These are phyloP conservation scores for Melanaphis sacchari DNA, from an alignment of 1,140 invertebrate species.

Conservation along the genomic window DNA sequence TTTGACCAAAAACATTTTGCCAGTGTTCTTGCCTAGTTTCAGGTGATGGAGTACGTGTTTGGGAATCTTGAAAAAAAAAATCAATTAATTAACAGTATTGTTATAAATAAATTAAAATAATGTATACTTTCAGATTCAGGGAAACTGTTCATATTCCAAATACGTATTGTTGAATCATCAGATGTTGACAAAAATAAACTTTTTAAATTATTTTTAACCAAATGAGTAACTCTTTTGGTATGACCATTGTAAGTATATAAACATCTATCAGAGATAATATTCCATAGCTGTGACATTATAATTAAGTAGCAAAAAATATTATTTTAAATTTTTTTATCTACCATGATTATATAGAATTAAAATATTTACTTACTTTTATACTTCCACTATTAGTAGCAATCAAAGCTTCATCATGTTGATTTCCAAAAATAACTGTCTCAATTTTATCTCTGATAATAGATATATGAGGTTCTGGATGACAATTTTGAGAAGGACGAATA, in stretches of 20 bases:
- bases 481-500: slow-evolving; percentile 16
- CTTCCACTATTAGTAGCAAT: slow-evolving; percentile 53
- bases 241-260: slow-evolving; percentile 48
- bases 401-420: slow-evolving; percentile 47
- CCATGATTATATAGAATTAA: not conserved
- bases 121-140: slow-evolving; percentile 71
- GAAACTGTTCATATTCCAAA: slow-evolving; percentile 98
- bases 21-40: slow-evolving; percentile 43
- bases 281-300: slow-evolving; percentile 46
- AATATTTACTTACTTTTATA: slow-evolving; percentile 57
- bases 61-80: slow-evolving; percentile 19
- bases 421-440: slow-evolving; percentile 55
- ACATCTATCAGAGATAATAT: slow-evolving; percentile 26
- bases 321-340: not conserved
- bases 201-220: slow-evolving; percentile 47
- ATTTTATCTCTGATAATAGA: slow-evolving; percentile 42
- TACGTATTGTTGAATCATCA: slow-evolving; percentile 96
- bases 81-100: not conserved
- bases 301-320: not conserved
- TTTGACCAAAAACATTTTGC: slow-evolving; percentile 27
- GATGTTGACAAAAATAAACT: slow-evolving; percentile 98
- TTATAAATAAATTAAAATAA: not conserved
- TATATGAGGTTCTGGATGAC: slow-evolving; percentile 33
- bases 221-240: slow-evolving; percentile 18
- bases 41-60: slow-evolving; percentile 44